These are phyloP conservation scores for Leptoclinus maculatus DNA, from an alignment of 2,797 vertebrate genomes.

Conservation along the genomic window DNA sequence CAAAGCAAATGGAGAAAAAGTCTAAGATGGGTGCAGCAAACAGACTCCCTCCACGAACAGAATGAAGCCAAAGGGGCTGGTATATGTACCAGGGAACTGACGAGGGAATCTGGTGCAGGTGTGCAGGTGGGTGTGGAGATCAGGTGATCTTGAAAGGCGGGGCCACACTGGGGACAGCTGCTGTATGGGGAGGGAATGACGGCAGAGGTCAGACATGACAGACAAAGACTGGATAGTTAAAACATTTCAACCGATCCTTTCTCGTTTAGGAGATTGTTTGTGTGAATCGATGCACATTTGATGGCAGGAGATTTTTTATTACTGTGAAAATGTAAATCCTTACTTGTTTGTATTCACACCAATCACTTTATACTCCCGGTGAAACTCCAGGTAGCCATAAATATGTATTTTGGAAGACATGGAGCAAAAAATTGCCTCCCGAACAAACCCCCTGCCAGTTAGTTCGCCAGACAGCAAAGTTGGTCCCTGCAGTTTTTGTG, in stretches of 20 bases:
- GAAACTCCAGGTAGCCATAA: constrained; percentile 46
- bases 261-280: neutral
- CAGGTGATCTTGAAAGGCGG: neutral
- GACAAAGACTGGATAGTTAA: neutral
- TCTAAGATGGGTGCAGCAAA: neutral
- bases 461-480: constrained; percentile 21
- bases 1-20: neutral
- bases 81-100: neutral
- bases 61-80: neutral
- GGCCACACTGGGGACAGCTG: neutral
- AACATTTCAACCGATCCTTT: neutral
- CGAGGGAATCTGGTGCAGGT: neutral
- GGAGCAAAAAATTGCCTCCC: neutral
- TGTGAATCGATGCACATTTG: neutral
- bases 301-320: neutral
- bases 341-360: constrained; percentile 29
- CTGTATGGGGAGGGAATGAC: neutral
- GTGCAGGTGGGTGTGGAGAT: neutral
- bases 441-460: constrained; percentile 25
- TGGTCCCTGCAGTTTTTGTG: constrained; percentile 12
- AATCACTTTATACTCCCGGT: neutral
- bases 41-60: neutral
- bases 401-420: constrained; percentile 42
- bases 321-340: neutral
- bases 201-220: neutral